These are phyloP conservation scores for Ganaspis sp. DNA, from an alignment of 1,140 invertebrate genomes.

Conservation along the genomic window DNA sequence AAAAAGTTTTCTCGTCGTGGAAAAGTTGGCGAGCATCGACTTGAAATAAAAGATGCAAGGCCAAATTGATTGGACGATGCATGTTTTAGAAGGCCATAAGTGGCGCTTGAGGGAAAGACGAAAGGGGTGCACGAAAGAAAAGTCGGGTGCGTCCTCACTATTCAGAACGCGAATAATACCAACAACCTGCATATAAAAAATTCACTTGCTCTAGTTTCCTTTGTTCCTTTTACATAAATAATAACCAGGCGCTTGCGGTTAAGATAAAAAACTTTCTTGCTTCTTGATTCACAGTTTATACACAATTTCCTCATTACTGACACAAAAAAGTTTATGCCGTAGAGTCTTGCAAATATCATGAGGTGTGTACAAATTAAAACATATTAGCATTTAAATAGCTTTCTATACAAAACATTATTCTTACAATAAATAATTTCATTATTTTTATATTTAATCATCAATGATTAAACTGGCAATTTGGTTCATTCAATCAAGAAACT, in stretches of 20 bases:
- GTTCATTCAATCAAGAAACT: no score
- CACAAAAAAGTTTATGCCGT: neutral
- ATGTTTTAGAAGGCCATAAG: constrained; percentile 1
- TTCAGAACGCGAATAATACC: constrained; percentile 3
- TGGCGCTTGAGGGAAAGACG: constrained; percentile 29
- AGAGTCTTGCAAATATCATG: neutral
- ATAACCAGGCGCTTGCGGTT: constrained; percentile 32
- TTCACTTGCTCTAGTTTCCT: constrained; percentile 25
- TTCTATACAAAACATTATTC: no score
- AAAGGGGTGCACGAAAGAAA: neutral
- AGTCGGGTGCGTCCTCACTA: neutral
- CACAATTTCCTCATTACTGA: neutral
- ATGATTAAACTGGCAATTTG: no score
- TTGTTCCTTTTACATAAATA: constrained; percentile 19
- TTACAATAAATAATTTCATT: no score
- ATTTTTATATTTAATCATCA: no score
- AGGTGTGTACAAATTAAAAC: no score
- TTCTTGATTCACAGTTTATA: neutral
- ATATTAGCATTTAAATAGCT: no score
- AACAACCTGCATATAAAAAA: constrained; percentile 21
- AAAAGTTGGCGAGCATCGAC: constrained; percentile 7
- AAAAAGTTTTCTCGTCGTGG: neutral
- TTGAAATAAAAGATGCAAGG: constrained; percentile 20
- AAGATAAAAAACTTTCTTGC: constrained; percentile 3
- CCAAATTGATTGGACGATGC: constrained; percentile 27